Evolutionary conservation across 2,113 vertebrate species (phyloP), one percentile per base, ranked within the genome.

Genomic region (Lota lota): DNA sequence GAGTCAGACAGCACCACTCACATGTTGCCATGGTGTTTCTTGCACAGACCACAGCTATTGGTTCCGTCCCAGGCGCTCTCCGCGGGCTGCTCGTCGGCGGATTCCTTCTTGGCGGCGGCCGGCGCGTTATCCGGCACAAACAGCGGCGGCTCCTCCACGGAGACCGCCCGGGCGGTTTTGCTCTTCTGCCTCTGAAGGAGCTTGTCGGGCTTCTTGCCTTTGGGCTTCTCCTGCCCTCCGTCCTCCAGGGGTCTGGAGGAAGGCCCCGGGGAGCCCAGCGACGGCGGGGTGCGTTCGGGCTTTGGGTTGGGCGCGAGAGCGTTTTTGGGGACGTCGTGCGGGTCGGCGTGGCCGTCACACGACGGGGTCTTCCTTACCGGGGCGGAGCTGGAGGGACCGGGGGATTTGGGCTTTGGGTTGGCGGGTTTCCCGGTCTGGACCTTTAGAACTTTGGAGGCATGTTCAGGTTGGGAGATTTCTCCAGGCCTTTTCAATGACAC

Each of bases 41-140:
- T 95, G 90, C 97, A 99, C 83, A 96, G 93, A 68, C 95, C 95
- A 84, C 97, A 99, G 40, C 95, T 94, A 79, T 95, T 98, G 92
- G 84, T 97, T 80, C 95, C 95, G 74, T 95, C 95, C 95, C 96
- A 98, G 24, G 85, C 64, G 28, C 79, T 75, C 85, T 95, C 96
- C 63, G 68, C 94, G 61, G 77, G 79, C 58, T 88, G 61, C 64
- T 93, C 64, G 54, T 94, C 92, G 72, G 61, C 72, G 68, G 87
- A 57, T 36, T 92, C 91, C 14, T 94, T 93, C n/a, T 98, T 88
- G 24, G 97, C 40, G 40, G 40, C 12, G 12, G 40, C 40, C 40
- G 40, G 94, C 74, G 98, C 96, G n/a, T 99, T 99, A 83, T 99
- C 97, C 64, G 97, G 97, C 84, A 99, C 94, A 77, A 99, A 99